Percentiles rank a stretch among this genome's conserved stretches.
Conservation (phyloP, 2,797 vertebrate species). For the Esox masquinongy region DNA sequence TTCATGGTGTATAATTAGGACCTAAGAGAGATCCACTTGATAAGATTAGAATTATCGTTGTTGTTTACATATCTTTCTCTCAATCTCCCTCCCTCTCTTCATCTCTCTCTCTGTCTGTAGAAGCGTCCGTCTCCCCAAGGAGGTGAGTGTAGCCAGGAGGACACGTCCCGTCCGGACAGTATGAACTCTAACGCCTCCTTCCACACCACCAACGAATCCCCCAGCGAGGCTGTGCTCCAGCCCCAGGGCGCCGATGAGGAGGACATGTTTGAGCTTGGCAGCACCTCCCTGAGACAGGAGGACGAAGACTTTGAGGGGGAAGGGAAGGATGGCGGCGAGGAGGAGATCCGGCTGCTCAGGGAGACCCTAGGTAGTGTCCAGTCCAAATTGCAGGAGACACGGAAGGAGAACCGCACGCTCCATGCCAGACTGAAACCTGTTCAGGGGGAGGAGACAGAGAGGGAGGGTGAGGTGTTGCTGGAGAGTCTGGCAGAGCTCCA, state of each 20-base stretch:
- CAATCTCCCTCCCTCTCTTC: not conserved
- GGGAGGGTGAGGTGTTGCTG: conserved; percentile 68
- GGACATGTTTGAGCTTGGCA: conserved; percentile 25
- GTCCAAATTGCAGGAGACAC: conserved; percentile 78
- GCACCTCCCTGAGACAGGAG: conserved; percentile 23
- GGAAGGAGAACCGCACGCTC: conserved; percentile 75
- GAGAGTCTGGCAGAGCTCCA: conserved; percentile 84
- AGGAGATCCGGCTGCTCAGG: conserved; percentile 76
- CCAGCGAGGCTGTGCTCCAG: conserved; percentile 57
- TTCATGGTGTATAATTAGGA: not conserved
- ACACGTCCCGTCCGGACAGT: conserved; percentile 73
- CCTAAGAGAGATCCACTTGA: not conserved
- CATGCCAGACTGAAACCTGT: conserved; percentile 75
- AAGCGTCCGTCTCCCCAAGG: conserved; percentile 66
- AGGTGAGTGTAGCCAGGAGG: conserved; percentile 60
- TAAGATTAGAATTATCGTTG: not conserved
- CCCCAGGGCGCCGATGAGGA: conserved; percentile 38
- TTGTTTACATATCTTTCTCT: not conserved
- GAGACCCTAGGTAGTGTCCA: conserved; percentile 80
- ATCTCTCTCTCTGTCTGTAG: conserved; percentile 44
- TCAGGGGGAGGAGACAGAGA: conserved; percentile 62
- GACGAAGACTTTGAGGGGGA: conserved; percentile 42
- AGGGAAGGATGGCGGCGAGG: conserved; percentile 46
- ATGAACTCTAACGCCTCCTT: conserved; percentile 80
- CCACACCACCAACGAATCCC: conserved; percentile 80